These are phyloP conservation scores for Nomada ruficornis DNA, from an alignment of 2,888 invertebrate genomes.

Conservation along the genomic window DNA sequence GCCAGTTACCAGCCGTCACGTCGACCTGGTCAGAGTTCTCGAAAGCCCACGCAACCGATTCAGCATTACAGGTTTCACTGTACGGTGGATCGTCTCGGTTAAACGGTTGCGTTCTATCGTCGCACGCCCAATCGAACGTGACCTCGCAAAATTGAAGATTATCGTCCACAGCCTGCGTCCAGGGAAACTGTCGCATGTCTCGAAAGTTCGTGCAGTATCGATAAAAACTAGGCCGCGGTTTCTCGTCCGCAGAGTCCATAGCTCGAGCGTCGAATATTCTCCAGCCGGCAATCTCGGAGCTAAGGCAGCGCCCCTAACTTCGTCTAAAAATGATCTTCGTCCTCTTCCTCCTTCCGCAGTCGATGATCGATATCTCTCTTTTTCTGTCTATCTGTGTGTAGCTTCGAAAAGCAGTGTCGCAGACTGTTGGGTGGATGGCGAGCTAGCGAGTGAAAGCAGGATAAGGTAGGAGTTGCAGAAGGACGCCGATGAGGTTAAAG, in stretches of 20 bases:
- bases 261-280: slow-evolving; percentile 38
- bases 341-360: neutral
- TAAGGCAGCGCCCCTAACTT: slow-evolving; percentile 41
- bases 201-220: neutral
- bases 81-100: neutral
- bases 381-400: slow-evolving; percentile 4
- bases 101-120: neutral
- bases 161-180: neutral
- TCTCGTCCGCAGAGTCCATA: neutral
- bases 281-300: slow-evolving; percentile 38
- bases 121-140: slow-evolving; percentile 17
- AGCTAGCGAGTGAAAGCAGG: slow-evolving; percentile 44
- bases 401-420: slow-evolving; percentile 59
- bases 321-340: slow-evolving; percentile 38
- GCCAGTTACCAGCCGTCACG: too few species aligned
- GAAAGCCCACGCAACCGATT: neutral
- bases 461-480: slow-evolving; percentile 39
- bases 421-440: slow-evolving; percentile 66
- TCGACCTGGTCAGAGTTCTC: neutral
- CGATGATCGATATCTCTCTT: slow-evolving; percentile 50
- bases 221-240: neutral
- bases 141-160: slow-evolving; percentile 39
- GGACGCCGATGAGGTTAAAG: slow-evolving; percentile 51
- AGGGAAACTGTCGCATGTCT: neutral
- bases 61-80: too few species aligned